phyloP scores from a whole-genome alignment of 1,140 invertebrate species.

The Drosophila suzukii region DNA sequence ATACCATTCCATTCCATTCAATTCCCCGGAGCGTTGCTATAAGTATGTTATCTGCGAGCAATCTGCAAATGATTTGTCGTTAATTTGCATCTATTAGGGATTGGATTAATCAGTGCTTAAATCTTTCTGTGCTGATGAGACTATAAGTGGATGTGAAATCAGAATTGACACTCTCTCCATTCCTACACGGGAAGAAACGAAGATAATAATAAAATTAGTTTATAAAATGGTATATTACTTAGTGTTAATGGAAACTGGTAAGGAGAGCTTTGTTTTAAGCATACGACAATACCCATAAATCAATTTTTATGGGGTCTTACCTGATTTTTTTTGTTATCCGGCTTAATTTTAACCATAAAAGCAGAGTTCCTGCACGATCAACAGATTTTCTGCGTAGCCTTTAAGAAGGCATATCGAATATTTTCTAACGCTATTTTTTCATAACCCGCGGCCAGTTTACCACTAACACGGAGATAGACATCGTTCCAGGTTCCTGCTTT shows the following conservation, averaged over 20 bases:
- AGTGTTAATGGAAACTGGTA: too few species aligned
- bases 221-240: too few species aligned
- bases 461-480: constrained; percentile 52
- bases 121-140: constrained; percentile 13
- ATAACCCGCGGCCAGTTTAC: constrained; percentile 53
- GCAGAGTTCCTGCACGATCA: constrained; percentile 17
- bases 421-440: constrained; percentile 42
- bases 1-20: neutral
- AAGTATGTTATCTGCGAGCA: constrained; percentile 42
- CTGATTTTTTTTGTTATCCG: too few species aligned
- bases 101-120: constrained; percentile 39
- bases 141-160: constrained; percentile 25
- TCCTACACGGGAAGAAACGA: neutral
- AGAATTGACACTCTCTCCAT: constrained; percentile 25
- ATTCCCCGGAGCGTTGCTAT: constrained; percentile 18
- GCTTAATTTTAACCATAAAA: neutral
- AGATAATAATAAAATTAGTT: too few species aligned
- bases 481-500: constrained; percentile 19
- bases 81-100: constrained; percentile 52
- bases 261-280: too few species aligned
- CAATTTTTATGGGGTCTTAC: too few species aligned
- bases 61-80: constrained; percentile 56
- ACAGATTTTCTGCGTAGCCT: constrained; percentile 30
- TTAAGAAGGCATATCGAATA: constrained; percentile 34
- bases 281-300: too few species aligned